Evolutionary conservation across 2,888 invertebrate species (phyloP), one percentile per base, ranked within the genome.

Genomic region (Phyto melanocephala): DNA sequence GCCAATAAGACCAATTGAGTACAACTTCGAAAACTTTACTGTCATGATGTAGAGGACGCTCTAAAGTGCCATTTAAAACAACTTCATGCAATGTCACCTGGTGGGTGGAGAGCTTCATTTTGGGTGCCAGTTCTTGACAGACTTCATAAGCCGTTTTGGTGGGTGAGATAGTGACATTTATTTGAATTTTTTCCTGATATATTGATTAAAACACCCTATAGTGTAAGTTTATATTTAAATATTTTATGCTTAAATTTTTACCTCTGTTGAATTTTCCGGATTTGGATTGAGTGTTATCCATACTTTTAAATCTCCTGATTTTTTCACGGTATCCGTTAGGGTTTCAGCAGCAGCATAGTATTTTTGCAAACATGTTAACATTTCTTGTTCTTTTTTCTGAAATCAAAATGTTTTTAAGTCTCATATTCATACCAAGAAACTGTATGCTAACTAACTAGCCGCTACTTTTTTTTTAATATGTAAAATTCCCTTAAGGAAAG

Each of bases 1-100:
- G 95, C 97, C 98, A 98, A 87, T 95, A 95, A 1, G 96, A 94
- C 98, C 98, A 98, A 67, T 95, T 93, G 1, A 94, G 91, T 1
- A 93, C 93, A 0, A 92, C 90, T 75, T 92, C 90, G 35, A 91
- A 91, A 8, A 91, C 87, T 84, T 89, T 93, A 88, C 96, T 96
- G 65, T 94, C 93, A 85, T 95, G 94, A 90, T 97, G 97, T 1
- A 98, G 92, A 0, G 96, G 95, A 0, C 98, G 92, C 67, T 94
- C 93, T 90, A 96, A 91, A 15, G 94, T 92, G 24, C 95, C 96
- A 85, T 94, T 93, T 86, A 96, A 93, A 84, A 97, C 94, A 0
- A 95, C 94, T 91, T 98, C 98, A 88, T 96, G 95, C 0, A 98
- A 89, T 86, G 95, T 94, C 54, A 96, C 92, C 84, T 94, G 93